Conservation (phyloP, 2,797 vertebrate species). For the Pseudocheirus occidentalis region DNA sequence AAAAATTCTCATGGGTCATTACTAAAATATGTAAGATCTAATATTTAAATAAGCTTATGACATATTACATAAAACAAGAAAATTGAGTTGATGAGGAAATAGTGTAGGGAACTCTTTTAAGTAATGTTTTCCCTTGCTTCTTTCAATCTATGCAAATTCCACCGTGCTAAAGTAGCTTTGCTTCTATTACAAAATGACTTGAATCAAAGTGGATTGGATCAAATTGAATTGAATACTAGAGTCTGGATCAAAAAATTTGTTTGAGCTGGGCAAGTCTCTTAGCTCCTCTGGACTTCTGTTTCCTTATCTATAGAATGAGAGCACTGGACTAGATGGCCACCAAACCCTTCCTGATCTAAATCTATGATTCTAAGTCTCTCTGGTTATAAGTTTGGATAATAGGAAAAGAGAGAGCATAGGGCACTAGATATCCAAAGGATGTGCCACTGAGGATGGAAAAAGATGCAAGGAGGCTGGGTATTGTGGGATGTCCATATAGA, state of each 20-base stretch:
- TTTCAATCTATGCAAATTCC: background rate
- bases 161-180: background rate
- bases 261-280: background rate
- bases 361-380: background rate
- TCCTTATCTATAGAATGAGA: background rate
- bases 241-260: background rate
- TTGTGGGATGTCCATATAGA: background rate
- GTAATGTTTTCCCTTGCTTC: background rate
- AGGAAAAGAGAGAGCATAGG: too few species aligned
- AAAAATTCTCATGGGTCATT: background rate
- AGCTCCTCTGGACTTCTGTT: background rate
- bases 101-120: background rate
- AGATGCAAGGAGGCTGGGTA: background rate
- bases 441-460: background rate
- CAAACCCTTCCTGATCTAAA: background rate
- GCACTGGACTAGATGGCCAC: background rate
- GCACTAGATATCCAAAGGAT: background rate
- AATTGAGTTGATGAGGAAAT: background rate
- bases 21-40: background rate
- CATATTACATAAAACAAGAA: background rate
- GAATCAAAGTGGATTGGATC: background rate
- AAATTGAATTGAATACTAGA: background rate
- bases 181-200: background rate
- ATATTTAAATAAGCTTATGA: background rate
- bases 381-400: background rate